Evolutionary conservation across 2,113 vertebrate species (phyloP), one percentile per base, ranked within the genome.

Genomic region (Dendropsophus ebraccatus): DNA sequence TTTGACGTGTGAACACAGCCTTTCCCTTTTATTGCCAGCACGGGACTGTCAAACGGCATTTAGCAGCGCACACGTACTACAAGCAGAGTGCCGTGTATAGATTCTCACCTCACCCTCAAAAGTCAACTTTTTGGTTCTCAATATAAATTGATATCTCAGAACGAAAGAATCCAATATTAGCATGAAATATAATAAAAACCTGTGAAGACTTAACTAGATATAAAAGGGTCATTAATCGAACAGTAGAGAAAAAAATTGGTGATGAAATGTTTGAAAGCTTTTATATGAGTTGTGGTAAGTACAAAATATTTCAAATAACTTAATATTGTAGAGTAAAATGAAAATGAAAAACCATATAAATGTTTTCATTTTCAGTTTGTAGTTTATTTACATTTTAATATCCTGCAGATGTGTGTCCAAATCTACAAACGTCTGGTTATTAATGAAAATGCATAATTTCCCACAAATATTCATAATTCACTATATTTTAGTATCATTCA

Each of bases 301-400:
- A 32, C 2, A 21, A 58, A 58, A 13, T 1, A n/a, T 65, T 82
- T 70, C 35, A 14, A 35, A 7, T 67, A 81, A 19, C 13, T 4
- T 37, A 28, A 45, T 67, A 25, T 67, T 67, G 23, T 45, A 8
- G 28, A 2, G 25, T 52, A 58, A 25, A 37, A 19, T 11, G 0
- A 25, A 80, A 80, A 62, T 60, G 21, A 49, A 65, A 28, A 67
- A 67, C 21, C 65, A 54, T 49, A 70, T 7, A 82, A 82, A 83
- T 37, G 21, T 56, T 70, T 83, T 37, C 21, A 83, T 82, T 67
- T 82, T 82, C 62, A 70, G 30, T 41, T 70, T 54, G 25, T 16
- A 30, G 17, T 73, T 83, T 54, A 73, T 72, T 72, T 83, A 54
- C 47, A 54, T 82, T 82, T 82, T 82, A 67, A 82, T 72, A 73